Evolutionary conservation across 2,797 vertebrate species (phyloP).

Genomic region (Hoplostethus atlanticus): DNA sequence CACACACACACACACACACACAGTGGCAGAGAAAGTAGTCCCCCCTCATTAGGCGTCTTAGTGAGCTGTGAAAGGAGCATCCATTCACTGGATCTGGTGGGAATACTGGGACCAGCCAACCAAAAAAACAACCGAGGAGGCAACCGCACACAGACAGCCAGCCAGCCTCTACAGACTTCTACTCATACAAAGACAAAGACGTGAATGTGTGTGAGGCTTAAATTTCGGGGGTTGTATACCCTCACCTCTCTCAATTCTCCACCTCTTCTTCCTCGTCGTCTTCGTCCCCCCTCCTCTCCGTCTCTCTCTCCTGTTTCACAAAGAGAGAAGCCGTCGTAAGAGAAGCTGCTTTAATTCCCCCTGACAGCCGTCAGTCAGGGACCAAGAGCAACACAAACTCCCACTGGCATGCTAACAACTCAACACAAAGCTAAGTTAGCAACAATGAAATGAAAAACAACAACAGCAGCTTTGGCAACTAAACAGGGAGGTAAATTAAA

Average conservation of each 20-base stretch:
- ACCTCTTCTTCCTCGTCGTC: conserved; percentile 36
- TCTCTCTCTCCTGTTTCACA: neutral
- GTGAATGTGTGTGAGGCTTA: conserved; percentile 51
- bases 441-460: neutral
- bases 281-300: conserved; percentile 7
- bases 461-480: neutral
- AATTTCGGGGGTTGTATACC: conserved; percentile 26
- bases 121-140: conserved; percentile 55
- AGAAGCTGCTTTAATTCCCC: conserved; percentile 37
- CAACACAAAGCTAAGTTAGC: neutral
- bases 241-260: conserved; percentile 11
- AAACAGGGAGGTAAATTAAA: neutral
- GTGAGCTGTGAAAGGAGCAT: conserved; percentile 48
- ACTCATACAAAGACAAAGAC: conserved; percentile 47
- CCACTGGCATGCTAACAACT: neutral
- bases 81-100: conserved; percentile 66
- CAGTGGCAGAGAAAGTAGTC: conserved; percentile 49
- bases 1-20: conserved; percentile 16
- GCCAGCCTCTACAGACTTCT: conserved; percentile 1
- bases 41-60: conserved; percentile 73
- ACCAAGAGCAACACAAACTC: conserved; percentile 6
- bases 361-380: conserved; percentile 59
- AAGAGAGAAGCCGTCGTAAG: conserved; percentile 22
- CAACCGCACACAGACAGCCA: conserved; percentile 34
- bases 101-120: conserved; percentile 61